Base-by-base conservation (phyloP, 2,797 vertebrate genomes). In the Chaunax sp. region DNA sequence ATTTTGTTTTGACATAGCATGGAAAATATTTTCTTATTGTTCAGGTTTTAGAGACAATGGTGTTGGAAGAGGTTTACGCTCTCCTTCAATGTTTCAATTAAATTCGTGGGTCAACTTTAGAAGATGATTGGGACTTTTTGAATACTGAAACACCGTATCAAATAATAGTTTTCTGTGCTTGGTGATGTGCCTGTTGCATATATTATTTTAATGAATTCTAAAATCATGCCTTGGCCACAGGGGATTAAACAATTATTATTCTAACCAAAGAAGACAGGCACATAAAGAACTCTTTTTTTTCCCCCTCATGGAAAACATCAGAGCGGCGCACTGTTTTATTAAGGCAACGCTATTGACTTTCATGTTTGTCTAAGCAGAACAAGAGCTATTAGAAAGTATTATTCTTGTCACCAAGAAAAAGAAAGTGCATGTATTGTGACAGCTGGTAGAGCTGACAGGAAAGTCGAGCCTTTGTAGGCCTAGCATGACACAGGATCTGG, bases 401-500 rank as follows among this genome's bases (percentile, higher is more conserved):
- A 64, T 78, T 69, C 45, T 49, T 38, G 55, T 69, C 65, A 67
- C 51, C 45, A 43, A 70, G 56, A 55, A 78, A 64, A 51, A 30
- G 45, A 64, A 37, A 56, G 67, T 56, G 53, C 43, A 30, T 1
- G 16, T 58, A 75, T 72, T 6, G 68, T 69, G 86, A 88, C 87
- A 88, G 86, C 83, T 89, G 88, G 78, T 71, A 65, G 60, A 80
- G 76, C 66, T 49, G 79, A 60, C 33, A 55, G 79, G 79, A 70
- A 41, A 80, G 65, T 51, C 5, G 57, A 66, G 78, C 33, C 55
- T 85, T 75, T 69, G 64, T 76, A 64, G 75, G 74, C 54, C 59
- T 72, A 57, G 78, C 83, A 79, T 85, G 84, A 85, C 81, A 86
- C 35, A 49, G 78, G 85, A 87, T 90, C 82, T 70, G 54, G 70